phyloP scores from a whole-genome alignment of 2,888 invertebrate genomes.

The Apodemia duryi region DNA sequence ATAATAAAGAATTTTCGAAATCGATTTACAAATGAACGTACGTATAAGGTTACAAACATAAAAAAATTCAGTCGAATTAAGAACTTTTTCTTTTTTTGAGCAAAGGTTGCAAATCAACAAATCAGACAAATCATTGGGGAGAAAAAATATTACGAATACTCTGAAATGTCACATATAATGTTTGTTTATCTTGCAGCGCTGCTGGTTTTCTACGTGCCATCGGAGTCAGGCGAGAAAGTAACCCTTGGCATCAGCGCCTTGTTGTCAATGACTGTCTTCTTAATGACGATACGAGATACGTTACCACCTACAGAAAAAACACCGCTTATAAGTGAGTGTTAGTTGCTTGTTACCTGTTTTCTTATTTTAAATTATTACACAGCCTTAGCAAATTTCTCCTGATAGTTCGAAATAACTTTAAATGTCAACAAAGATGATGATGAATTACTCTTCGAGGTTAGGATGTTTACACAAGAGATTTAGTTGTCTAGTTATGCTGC shows the following conservation, averaged over 20 bases:
- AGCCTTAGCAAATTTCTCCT: neutral
- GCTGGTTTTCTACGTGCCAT: slow-evolving; percentile 92
- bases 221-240: slow-evolving; percentile 92
- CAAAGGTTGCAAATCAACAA: too few relatives aligned
- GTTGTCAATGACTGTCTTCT: slow-evolving; percentile 92
- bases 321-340: slow-evolving; percentile 88
- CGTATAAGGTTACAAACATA: too few relatives aligned
- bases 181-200: slow-evolving; percentile 77
- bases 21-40: too few relatives aligned
- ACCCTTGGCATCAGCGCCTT: slow-evolving; percentile 92
- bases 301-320: slow-evolving; percentile 93
- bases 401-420: neutral
- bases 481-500: neutral
- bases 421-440: neutral
- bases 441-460: neutral
- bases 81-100: too few relatives aligned
- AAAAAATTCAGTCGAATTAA: too few relatives aligned
- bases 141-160: too few relatives aligned
- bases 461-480: neutral
- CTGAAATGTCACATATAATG: neutral
- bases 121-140: too few relatives aligned
- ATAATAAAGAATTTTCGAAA: too few relatives aligned
- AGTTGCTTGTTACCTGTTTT: neutral
- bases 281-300: slow-evolving; percentile 92
- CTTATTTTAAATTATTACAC: neutral